Evolutionary conservation across 2,888 invertebrate genomes (phyloP).

Genomic region (Malthinus seriepunctatus): DNA sequence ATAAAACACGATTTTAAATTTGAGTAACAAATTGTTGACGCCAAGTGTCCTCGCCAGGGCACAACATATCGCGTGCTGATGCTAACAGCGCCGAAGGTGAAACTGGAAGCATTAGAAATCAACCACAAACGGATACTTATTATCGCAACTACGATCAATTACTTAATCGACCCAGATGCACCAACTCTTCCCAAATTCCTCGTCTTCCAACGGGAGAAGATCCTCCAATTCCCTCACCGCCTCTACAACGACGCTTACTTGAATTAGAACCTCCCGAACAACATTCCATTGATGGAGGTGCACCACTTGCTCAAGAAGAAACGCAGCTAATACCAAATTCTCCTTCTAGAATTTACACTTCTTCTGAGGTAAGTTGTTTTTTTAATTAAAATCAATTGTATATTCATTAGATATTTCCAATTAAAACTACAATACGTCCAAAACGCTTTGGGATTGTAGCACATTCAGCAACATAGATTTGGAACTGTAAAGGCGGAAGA

Average conservation of each 20-base stretch:
- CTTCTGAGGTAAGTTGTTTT: conserved; percentile 50
- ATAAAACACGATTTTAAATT: conserved; percentile 40
- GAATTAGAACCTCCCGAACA: conserved; percentile 41
- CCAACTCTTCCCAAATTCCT: conserved; percentile 58
- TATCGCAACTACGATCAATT: conserved; percentile 80
- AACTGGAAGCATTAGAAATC: conserved; percentile 62
- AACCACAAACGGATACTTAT: conserved; percentile 75
- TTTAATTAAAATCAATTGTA: too few species aligned
- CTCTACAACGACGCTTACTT: conserved; percentile 46
- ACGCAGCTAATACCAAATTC: conserved; percentile 49
- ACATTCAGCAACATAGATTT: too few species aligned
- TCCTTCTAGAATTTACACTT: conserved; percentile 49
- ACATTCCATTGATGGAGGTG: conserved; percentile 33
- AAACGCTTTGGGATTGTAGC: too few species aligned
- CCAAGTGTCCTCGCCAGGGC: conserved; percentile 65
- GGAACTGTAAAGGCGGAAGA: too few species aligned
- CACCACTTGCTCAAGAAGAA: conserved; percentile 53
- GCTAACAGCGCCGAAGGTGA: conserved; percentile 79
- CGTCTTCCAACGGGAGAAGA: conserved; percentile 54
- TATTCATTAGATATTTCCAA: too few species aligned
- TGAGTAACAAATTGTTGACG: conserved; percentile 41
- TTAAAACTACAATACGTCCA: too few species aligned
- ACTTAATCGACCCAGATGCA: conserved; percentile 56
- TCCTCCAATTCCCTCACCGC: conserved; percentile 46
- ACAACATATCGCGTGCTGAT: conserved; percentile 88